phyloP scores from a whole-genome alignment of 2,888 invertebrate species.

The Tetragonula carbonaria region DNA sequence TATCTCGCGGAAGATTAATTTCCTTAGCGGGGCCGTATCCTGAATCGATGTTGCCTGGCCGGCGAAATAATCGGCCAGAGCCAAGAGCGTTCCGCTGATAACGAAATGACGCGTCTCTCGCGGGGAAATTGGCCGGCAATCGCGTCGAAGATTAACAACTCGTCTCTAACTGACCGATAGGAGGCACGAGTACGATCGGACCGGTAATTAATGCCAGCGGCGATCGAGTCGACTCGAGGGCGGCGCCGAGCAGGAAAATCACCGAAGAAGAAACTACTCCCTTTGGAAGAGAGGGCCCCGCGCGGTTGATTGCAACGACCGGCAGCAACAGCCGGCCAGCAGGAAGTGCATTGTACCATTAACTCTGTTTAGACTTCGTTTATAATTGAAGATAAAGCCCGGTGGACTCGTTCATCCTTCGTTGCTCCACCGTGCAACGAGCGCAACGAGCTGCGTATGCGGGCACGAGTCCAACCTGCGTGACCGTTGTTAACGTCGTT shows the following conservation, averaged over 20 bases:
- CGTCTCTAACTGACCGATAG: slow-evolving; percentile 56
- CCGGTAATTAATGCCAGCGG: slow-evolving; percentile 70
- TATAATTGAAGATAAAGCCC: slow-evolving; percentile 74
- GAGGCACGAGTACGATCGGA: slow-evolving; percentile 58
- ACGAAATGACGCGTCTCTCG: slow-evolving; percentile 29
- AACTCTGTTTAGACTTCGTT: slow-evolving; percentile 73
- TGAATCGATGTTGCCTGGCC: not conserved
- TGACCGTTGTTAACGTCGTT: slow-evolving; percentile 37
- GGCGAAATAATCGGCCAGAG: slow-evolving; percentile 16
- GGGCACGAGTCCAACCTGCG: not conserved
- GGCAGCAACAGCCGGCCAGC: slow-evolving; percentile 49
- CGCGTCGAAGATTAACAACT: slow-evolving; percentile 60
- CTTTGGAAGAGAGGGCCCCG: slow-evolving; percentile 46
- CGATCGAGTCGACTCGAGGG: slow-evolving; percentile 56
- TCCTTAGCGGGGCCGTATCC: not conserved
- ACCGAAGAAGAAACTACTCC: slow-evolving; percentile 21
- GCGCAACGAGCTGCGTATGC: slow-evolving; percentile 22
- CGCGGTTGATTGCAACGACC: slow-evolving; percentile 38
- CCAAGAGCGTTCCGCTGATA: slow-evolving; percentile 31
- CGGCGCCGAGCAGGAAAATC: slow-evolving; percentile 49
- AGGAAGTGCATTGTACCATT: slow-evolving; percentile 76
- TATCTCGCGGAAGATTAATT: slow-evolving; percentile 25
- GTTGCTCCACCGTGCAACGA: not conserved
- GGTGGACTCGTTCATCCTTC: slow-evolving; percentile 32
- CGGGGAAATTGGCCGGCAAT: slow-evolving; percentile 47